phyloP scores from a whole-genome alignment of 2,797 vertebrate species.

The Coilia nasus region DNA sequence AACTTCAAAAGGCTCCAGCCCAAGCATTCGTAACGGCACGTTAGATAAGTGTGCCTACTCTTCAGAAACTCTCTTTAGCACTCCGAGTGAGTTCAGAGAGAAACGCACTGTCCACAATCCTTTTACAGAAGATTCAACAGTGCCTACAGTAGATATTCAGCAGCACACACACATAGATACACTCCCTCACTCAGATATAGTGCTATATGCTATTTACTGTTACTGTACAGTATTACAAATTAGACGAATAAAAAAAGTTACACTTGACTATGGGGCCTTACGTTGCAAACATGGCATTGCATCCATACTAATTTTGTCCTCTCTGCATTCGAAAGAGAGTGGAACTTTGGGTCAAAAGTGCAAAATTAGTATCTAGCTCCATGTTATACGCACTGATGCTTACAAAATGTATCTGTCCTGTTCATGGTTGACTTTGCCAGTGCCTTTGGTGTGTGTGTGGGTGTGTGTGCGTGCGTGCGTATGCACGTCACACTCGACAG shows the following conservation, averaged over 20 bases:
- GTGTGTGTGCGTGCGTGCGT: conserved; percentile 42
- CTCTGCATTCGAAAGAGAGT: conserved; percentile 73
- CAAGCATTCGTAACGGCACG: conserved; percentile 36
- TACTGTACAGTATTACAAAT: background rate
- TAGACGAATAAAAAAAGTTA: conserved; percentile 64
- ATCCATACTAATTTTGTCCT: conserved; percentile 89
- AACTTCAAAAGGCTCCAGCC: conserved; percentile 64
- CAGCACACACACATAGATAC: conserved; percentile 10
- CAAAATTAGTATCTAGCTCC: conserved; percentile 89
- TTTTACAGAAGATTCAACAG: conserved; percentile 28
- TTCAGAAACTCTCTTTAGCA: conserved; percentile 49
- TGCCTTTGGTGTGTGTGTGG: conserved; percentile 56
- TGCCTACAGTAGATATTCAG: background rate
- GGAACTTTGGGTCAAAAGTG: conserved; percentile 74
- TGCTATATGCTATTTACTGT: too few relatives aligned
- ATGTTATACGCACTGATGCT: conserved; percentile 91
- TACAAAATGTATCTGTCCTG: conserved; percentile 92
- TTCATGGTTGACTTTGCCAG: conserved; percentile 73
- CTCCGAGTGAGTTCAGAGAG: conserved; percentile 58
- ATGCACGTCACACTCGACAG: conserved; percentile 76
- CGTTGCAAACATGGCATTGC: conserved; percentile 81
- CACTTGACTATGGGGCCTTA: conserved; percentile 86
- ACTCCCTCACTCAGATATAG: background rate
- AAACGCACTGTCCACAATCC: conserved; percentile 37
- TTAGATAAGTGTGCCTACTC: conserved; percentile 40